A percentile compares a stretch with the other conserved stretches of the same genome.
Evolutionary conservation across 64 coral and sea anemone genomes (phyloP).

Genomic region (Dendronephthya gigantea): DNA sequence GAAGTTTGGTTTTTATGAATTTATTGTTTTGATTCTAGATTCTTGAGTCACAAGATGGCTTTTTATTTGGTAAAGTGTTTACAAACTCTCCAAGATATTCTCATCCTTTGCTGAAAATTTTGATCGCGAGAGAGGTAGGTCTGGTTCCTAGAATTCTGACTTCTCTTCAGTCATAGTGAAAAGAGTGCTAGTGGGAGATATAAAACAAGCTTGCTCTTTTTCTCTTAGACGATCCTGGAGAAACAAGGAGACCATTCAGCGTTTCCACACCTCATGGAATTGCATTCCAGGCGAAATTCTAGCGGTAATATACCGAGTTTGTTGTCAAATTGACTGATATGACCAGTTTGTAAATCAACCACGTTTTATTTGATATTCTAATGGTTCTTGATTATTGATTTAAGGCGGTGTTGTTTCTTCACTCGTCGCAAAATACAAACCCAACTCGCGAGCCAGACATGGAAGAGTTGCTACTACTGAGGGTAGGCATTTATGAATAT

Average conservation of each 20-base stretch:
- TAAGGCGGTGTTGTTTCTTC: background rate
- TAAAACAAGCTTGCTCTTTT: background rate
- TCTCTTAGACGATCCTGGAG: background rate
- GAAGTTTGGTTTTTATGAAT: too few species aligned
- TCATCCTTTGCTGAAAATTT: conserved; percentile 60
- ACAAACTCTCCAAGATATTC: conserved; percentile 45
- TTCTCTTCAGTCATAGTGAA: too few species aligned
- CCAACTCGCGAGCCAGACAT: background rate
- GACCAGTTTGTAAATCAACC: too few species aligned
- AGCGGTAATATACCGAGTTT: background rate
- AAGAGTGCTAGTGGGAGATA: background rate
- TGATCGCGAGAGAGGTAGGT: conserved; percentile 76
- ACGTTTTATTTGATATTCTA: background rate
- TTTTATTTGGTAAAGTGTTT: conserved; percentile 17
- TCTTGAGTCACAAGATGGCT: conserved; percentile 29
- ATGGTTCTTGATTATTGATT: background rate
- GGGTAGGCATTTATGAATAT: background rate
- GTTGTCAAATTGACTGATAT: too few species aligned
- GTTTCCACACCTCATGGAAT: background rate
- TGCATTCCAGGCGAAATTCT: background rate
- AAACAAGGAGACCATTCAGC: background rate
- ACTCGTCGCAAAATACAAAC: background rate
- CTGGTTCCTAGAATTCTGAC: too few species aligned
- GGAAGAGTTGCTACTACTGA: background rate
- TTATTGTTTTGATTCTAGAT: conserved; percentile 48